Percentiles rank a stretch among this genome's conserved stretches.
Conservation (phyloP, 2,888 invertebrate species). For the Vandiemenella viatica region DNA sequence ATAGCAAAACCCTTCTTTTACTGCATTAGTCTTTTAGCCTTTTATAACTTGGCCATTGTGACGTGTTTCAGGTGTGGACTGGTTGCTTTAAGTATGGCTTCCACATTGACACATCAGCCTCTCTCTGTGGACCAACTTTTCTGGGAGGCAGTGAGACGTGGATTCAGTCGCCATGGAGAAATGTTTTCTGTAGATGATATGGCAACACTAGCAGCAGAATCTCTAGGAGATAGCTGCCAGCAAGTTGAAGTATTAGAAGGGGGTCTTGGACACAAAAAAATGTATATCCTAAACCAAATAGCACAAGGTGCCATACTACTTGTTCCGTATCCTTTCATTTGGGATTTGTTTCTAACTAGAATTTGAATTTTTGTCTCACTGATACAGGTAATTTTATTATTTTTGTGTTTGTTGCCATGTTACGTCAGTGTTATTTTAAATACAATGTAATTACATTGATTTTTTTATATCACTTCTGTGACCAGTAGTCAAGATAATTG, state of each 20-base stretch:
- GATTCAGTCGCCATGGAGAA: slow-evolving; percentile 73
- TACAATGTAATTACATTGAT: no score
- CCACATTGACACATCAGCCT: slow-evolving; percentile 40
- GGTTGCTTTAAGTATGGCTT: slow-evolving; percentile 70
- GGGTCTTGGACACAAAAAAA: slow-evolving; percentile 34
- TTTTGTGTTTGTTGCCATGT: no score
- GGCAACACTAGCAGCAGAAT: slow-evolving; percentile 41
- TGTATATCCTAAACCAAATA: slow-evolving; percentile 35
- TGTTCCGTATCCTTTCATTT: slow-evolving; percentile 43
- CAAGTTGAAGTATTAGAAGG: slow-evolving; percentile 31
- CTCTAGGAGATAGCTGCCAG: slow-evolving; percentile 32
- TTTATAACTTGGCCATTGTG: no score
- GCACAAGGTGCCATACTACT: slow-evolving; percentile 41
- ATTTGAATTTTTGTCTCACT: no score
- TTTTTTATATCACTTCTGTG: no score
- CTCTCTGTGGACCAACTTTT: slow-evolving; percentile 41
- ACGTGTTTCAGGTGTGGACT: slow-evolving; percentile 58
- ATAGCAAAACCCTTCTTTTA: no score
- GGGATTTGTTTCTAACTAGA: no score
- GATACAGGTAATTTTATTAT: no score
- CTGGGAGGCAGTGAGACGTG: slow-evolving; percentile 41
- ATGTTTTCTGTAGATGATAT: slow-evolving; percentile 68
- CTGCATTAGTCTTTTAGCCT: no score
- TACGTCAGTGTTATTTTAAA: no score
- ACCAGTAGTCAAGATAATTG: no score